phyloP scores from a whole-genome alignment of 2,888 invertebrate genomes.

The Andrena chrysosceles region DNA sequence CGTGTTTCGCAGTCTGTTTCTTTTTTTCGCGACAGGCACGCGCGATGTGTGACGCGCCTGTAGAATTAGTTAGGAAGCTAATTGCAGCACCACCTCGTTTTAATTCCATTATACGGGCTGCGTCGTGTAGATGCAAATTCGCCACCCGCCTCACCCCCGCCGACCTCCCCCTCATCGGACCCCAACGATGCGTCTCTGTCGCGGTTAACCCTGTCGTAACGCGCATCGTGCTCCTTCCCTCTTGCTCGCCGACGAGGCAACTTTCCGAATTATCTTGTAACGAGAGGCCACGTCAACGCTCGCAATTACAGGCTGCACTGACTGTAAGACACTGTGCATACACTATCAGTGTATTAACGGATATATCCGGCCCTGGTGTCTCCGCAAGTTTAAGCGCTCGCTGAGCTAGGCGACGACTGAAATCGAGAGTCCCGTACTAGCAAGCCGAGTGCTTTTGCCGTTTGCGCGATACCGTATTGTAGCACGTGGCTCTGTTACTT shows the following conservation, averaged over 20 bases:
- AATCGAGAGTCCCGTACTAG: slow-evolving; percentile 54
- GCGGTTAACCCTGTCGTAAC: slow-evolving; percentile 39
- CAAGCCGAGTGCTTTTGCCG: not conserved
- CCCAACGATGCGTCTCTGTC: slow-evolving; percentile 28
- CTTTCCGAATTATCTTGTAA: slow-evolving; percentile 82
- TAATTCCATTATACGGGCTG: slow-evolving; percentile 77
- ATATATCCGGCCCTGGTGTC: slow-evolving; percentile 37
- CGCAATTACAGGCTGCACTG: slow-evolving; percentile 71
- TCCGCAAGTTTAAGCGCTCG: slow-evolving; percentile 58
- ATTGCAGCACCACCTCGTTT: slow-evolving; percentile 76
- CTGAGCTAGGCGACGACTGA: slow-evolving; percentile 52
- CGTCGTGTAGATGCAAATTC: slow-evolving; percentile 77
- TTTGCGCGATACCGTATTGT: not conserved
- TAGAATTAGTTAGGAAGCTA: slow-evolving; percentile 73
- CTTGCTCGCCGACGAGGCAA: slow-evolving; percentile 63
- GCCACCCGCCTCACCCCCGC: slow-evolving; percentile 1
- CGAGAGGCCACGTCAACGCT: slow-evolving; percentile 73
- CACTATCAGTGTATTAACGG: slow-evolving; percentile 57
- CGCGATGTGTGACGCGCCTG: slow-evolving; percentile 55
- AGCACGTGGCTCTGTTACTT: not conserved
- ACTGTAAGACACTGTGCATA: slow-evolving; percentile 55
- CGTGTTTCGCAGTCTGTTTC: slow-evolving; percentile 2
- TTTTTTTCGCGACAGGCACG: slow-evolving; percentile 27
- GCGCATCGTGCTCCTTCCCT: slow-evolving; percentile 25
- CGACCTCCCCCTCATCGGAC: slow-evolving; percentile 1